phyloP scores from a whole-genome alignment of 2,797 vertebrate species.

The Euphonia xanthogaster region DNA sequence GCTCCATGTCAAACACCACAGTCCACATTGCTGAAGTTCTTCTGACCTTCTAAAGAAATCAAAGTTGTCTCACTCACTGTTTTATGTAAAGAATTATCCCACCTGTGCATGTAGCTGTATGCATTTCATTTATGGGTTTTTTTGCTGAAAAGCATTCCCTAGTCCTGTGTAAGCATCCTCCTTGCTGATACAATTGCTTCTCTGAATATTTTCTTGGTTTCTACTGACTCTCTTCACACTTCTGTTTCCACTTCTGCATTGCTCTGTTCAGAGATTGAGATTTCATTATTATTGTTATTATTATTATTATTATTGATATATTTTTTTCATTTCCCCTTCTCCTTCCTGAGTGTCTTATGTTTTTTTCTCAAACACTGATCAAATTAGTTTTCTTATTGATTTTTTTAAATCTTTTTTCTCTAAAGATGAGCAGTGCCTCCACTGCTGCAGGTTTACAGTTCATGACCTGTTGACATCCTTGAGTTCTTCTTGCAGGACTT shows the following conservation, averaged over 20 bases:
- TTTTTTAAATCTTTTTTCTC: background rate
- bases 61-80: background rate
- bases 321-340: background rate
- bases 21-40: background rate
- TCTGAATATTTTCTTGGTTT: background rate
- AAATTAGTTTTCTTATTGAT: background rate
- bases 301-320: background rate
- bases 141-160: background rate
- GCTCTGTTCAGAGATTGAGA: background rate
- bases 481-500: background rate
- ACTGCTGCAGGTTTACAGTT: background rate
- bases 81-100: background rate
- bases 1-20: background rate
- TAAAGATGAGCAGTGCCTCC: background rate
- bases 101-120: background rate
- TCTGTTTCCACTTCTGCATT: background rate
- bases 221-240: background rate
- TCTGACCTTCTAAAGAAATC: background rate
- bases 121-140: background rate
- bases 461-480: background rate
- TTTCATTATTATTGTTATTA: background rate
- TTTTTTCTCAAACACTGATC: background rate
- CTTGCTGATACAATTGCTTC: background rate
- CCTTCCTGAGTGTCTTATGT: background rate
- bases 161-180: background rate